Conservation (phyloP, 1,140 invertebrate species). For the Drusus annulatus region DNA sequence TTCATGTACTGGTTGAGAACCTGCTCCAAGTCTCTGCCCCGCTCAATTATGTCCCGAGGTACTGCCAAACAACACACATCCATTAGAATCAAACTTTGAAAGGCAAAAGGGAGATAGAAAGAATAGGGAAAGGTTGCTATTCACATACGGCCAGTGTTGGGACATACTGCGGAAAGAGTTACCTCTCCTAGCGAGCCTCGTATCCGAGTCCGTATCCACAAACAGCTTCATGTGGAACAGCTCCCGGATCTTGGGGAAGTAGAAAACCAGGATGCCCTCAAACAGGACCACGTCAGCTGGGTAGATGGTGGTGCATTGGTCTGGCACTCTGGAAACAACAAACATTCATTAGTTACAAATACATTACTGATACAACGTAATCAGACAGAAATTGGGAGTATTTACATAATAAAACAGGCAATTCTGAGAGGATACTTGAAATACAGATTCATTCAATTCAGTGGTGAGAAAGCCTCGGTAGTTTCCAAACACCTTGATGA, state of each 20-base stretch:
- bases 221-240: slow-evolving; percentile 99
- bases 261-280: slow-evolving; percentile 98
- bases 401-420: too few relatives aligned
- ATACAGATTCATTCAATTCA: too few relatives aligned
- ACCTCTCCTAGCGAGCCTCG: slow-evolving; percentile 95
- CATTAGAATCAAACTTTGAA: too few relatives aligned
- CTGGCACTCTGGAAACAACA: slow-evolving; percentile 68
- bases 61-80: slow-evolving; percentile 73
- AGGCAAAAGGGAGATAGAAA: too few relatives aligned
- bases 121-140: too few relatives aligned
- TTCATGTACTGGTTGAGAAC: slow-evolving; percentile 97
- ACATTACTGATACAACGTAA: too few relatives aligned
- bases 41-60: slow-evolving; percentile 93
- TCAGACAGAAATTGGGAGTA: too few relatives aligned
- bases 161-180: slow-evolving; percentile 18
- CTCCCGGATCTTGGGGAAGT: slow-evolving; percentile 94
- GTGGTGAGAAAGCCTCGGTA: too few relatives aligned
- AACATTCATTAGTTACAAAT: too few relatives aligned
- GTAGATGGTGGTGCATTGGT: slow-evolving; percentile 87
- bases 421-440: too few relatives aligned
- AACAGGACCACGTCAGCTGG: slow-evolving; percentile 98
- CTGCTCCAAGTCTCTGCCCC: slow-evolving; percentile 93
- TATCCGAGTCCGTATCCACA: slow-evolving; percentile 99
- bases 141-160: too few relatives aligned
- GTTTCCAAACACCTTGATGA: background rate